phyloP scores from a whole-genome alignment of 2,888 invertebrate genomes.

The Panzeria rudis region DNA sequence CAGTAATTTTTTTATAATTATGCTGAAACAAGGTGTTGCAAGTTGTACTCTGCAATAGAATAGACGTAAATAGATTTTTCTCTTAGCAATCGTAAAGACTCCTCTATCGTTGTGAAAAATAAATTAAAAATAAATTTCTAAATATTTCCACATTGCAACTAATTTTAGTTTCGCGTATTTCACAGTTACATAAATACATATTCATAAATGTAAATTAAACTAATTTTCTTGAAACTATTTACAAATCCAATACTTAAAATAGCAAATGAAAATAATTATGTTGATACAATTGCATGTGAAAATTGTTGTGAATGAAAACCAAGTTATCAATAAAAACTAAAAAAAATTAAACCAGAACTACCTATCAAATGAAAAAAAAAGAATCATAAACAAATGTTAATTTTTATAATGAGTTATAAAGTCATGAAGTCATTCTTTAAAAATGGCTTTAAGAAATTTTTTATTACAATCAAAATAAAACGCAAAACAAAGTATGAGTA shows the following conservation, averaged over 20 bases:
- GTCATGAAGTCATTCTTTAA: slow-evolving; percentile 61
- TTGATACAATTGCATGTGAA: slow-evolving; percentile 44
- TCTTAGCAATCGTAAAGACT: no score
- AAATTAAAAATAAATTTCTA: background rate
- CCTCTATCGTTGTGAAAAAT: no score
- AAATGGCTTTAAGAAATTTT: slow-evolving; percentile 55
- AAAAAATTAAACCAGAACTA: background rate
- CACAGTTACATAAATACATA: background rate
- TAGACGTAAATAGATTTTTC: no score
- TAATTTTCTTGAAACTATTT: slow-evolving; percentile 22
- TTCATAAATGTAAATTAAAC: slow-evolving; percentile 43
- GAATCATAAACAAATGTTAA: slow-evolving; percentile 59
- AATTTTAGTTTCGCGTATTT: background rate
- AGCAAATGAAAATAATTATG: slow-evolving; percentile 49
- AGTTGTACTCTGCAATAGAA: no score
- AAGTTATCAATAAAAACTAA: slow-evolving; percentile 10
- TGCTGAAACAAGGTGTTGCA: no score
- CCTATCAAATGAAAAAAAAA: slow-evolving; percentile 14
- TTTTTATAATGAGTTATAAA: slow-evolving; percentile 61
- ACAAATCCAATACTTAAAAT: slow-evolving; percentile 34
- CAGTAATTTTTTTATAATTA: no score
- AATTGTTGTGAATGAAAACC: background rate
- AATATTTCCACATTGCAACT: background rate
- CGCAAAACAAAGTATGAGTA: slow-evolving; percentile 20
- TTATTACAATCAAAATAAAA: slow-evolving; percentile 34